phyloP scores from a whole-genome alignment of 92 coral and sea anemone genomes.

The Epizoanthus rinbou region DNA sequence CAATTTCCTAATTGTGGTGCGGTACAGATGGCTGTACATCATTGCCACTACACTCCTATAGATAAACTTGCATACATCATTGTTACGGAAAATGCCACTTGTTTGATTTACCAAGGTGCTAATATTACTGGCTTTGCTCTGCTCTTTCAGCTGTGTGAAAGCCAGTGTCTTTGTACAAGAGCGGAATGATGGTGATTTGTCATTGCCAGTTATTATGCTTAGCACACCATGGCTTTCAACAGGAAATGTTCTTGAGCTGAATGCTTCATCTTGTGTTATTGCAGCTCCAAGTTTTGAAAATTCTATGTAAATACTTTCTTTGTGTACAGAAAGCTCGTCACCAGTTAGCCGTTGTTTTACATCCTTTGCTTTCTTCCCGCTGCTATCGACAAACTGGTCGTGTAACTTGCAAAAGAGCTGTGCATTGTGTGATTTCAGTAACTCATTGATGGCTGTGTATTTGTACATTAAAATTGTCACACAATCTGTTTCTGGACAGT shows the following conservation, averaged over 20 bases:
- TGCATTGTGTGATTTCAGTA: background rate
- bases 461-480: constrained; percentile 22
- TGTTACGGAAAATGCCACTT: constrained; percentile 19
- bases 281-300: too few relatives aligned
- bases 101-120: too few relatives aligned
- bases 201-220: background rate
- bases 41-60: constrained; percentile 25
- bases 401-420: constrained; percentile 30
- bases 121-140: too few relatives aligned
- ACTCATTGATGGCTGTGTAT: background rate
- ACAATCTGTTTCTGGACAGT: constrained; percentile 42
- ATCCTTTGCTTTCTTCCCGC: constrained; percentile 27
- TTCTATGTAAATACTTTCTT: too few relatives aligned
- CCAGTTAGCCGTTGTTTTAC: background rate
- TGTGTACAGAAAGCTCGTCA: constrained; percentile 19
- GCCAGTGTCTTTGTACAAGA: constrained; percentile 34
- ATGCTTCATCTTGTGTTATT: too few relatives aligned
- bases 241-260: too few relatives aligned
- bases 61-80: background rate
- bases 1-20: constrained; percentile 37
- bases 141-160: background rate
- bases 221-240: background rate
- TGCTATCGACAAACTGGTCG: constrained; percentile 14
- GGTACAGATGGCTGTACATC: constrained; percentile 45
- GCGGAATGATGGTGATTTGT: constrained; percentile 37